Base-by-base conservation (phyloP, 2,113 vertebrate genomes). In the Leucopternis melanops region DNA sequence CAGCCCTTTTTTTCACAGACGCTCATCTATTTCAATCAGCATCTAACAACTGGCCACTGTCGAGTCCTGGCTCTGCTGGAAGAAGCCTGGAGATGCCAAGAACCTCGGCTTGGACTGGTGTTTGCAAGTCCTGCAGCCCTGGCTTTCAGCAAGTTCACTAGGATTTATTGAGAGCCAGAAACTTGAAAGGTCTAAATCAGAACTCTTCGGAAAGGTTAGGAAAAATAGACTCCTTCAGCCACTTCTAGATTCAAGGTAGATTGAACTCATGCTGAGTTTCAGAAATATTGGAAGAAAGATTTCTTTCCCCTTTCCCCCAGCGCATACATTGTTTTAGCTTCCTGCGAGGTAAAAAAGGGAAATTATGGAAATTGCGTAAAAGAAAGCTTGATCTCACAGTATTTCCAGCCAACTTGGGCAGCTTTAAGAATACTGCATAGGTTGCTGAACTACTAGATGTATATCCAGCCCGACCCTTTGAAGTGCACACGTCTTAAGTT, bases 381-480 rank as follows among this genome's bases (percentile, higher is more conserved):
- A 92, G 75, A 90, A 88, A 83, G 42, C 16, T 78, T 55, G 47
- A 80, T 88, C 38, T 81, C 45, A 80, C 47, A 63, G 3, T 67
- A 92, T 88, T 92, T 96, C 87, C 71, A 92, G 61, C 62, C 88
- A 90, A 83, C 62, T 91, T 95, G 92, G 95, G 87, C 69, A 94
- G 44, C 61, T 42, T 72, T 49, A 92, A 81, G 69, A 90, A 85
- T 47, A 82, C 11, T 81, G 81, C 1, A 1, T 87, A 85, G 67
- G 61, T 54, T 82, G 82, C 72, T 90, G 78, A 92, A 81, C 93
- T 73, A 75, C 72, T 61, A 47, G 52, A 55, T 67, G 80, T 93
- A 88, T 78, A 81, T 63, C 59, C 40, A 94, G 58, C 32, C 92
- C 66, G 74, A 94, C 77, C 77, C 92, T 95, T 78, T 91, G 88